A percentile compares a stretch with the other conserved stretches of the same genome.
Evolutionary conservation across 2,888 invertebrate genomes (phyloP).

Genomic region (Lasius fuliginosus): DNA sequence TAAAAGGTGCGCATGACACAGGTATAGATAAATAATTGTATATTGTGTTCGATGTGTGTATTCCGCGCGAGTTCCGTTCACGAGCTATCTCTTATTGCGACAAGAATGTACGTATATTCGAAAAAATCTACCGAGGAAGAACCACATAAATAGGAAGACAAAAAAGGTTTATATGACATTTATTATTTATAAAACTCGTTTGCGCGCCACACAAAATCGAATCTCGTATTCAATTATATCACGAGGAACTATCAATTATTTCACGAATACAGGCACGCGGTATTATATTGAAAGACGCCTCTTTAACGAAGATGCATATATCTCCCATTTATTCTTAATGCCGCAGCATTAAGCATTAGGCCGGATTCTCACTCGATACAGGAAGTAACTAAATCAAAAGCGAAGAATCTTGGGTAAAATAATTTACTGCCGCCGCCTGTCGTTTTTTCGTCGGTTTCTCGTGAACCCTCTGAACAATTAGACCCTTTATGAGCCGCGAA

Average conservation of each 20-base stretch:
- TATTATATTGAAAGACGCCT: conserved; percentile 17
- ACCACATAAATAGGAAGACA: background rate
- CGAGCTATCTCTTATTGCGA: background rate
- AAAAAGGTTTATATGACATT: background rate
- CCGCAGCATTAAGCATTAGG: conserved; percentile 10
- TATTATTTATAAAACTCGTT: conserved; percentile 7
- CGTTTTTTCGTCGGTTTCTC: conserved; percentile 58
- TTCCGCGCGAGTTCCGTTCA: background rate
- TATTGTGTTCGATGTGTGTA: conserved; percentile 26
- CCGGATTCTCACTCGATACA: conserved; percentile 52
- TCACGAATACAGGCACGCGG: background rate
- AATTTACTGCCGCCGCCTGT: conserved; percentile 60
- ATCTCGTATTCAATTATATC: conserved; percentile 22
- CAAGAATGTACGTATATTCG: background rate
- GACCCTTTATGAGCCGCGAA: conserved; percentile 76
- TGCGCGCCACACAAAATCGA: conserved; percentile 2
- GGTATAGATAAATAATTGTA: conserved; percentile 46
- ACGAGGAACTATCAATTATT: conserved; percentile 25
- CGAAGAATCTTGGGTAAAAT: conserved; percentile 50
- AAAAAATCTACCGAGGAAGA: background rate
- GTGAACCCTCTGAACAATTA: conserved; percentile 78
- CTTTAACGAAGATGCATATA: conserved; percentile 32
- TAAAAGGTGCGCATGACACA: background rate
- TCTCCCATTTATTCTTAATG: conserved; percentile 15
- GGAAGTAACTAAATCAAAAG: conserved; percentile 70